These are phyloP conservation scores for Euwallacea similis DNA, from an alignment of 1,140 invertebrate species.

Conservation along the genomic window DNA sequence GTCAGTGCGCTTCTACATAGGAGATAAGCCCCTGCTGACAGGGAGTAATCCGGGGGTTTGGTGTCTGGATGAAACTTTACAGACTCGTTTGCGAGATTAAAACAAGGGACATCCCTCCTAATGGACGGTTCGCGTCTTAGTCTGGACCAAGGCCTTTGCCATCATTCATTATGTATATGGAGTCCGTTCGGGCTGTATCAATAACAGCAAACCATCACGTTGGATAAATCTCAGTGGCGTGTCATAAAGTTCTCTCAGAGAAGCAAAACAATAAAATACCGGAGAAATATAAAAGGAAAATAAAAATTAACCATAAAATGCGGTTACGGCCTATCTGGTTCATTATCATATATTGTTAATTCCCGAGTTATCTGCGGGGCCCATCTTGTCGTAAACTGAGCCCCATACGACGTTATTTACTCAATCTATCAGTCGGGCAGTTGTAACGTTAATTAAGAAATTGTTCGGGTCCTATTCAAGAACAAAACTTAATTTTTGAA, in stretches of 20 bases:
- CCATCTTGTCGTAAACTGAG: slow-evolving; percentile 25
- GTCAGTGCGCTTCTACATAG: slow-evolving; percentile 7
- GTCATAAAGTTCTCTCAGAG: background rate
- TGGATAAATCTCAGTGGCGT: background rate
- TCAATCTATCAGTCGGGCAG: slow-evolving; percentile 18
- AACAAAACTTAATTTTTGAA: slow-evolving; percentile 30
- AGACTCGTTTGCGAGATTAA: slow-evolving; percentile 14
- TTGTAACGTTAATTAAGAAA: slow-evolving; percentile 30
- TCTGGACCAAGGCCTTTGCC: background rate
- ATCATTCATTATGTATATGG: background rate
- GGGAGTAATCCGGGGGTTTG: slow-evolving; percentile 12
- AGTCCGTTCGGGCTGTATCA: background rate
- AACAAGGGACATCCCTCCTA: slow-evolving; percentile 12
- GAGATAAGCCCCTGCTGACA: slow-evolving; percentile 14
- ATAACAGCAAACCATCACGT: background rate
- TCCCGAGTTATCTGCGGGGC: slow-evolving; percentile 6
- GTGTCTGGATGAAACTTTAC: slow-evolving; percentile 12
- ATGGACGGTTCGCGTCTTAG: slow-evolving; percentile 1
- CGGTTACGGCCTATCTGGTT: background rate
- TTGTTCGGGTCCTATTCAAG: slow-evolving; percentile 20
- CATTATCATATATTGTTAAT: slow-evolving; percentile 29
- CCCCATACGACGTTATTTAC: slow-evolving; percentile 25
- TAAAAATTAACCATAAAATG: slow-evolving; percentile 11
- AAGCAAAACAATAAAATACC: background rate
- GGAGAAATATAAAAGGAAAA: background rate